These are phyloP conservation scores for Brachionus plicatilis DNA, from an alignment of 1,140 invertebrate species.

Conservation along the genomic window DNA sequence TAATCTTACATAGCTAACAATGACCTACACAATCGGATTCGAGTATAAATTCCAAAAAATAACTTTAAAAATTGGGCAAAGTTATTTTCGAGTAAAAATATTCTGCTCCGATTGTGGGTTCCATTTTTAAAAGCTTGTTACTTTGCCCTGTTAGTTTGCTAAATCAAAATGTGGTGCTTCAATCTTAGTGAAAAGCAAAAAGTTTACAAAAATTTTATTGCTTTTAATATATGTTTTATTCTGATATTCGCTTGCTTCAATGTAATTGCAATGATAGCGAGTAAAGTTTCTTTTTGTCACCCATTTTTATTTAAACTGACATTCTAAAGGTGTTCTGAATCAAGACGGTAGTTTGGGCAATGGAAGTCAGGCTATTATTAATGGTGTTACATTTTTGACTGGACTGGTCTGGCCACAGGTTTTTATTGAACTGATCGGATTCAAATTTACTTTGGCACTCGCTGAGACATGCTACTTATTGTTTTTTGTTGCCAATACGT, in stretches of 20 bases:
- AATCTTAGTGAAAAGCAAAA: slow-evolving; percentile 10
- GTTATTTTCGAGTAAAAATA: too few species aligned
- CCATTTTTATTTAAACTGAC: neutral
- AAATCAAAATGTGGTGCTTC: neutral
- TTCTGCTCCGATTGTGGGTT: too few species aligned
- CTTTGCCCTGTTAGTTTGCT: too few species aligned
- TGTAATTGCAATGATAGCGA: slow-evolving; percentile 25
- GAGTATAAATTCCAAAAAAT: too few species aligned
- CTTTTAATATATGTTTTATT: slow-evolving; percentile 25
- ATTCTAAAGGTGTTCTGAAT: neutral
- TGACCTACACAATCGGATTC: too few species aligned
- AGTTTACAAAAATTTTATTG: slow-evolving; percentile 23
- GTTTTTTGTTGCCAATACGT: slow-evolving; percentile 23
- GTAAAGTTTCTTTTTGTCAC: neutral
- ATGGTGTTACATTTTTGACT: slow-evolving; percentile 1
- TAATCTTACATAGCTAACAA: too few species aligned
- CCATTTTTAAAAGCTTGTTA: too few species aligned
- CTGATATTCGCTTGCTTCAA: slow-evolving; percentile 1
- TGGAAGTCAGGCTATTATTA: slow-evolving; percentile 24
- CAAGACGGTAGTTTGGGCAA: slow-evolving; percentile 39
- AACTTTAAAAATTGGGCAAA: too few species aligned
- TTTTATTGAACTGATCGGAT: slow-evolving; percentile 22
- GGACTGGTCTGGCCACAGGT: slow-evolving; percentile 20
- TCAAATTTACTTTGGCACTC: slow-evolving; percentile 22
- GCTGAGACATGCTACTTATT: neutral